These are phyloP conservation scores for Hoplostethus atlanticus DNA, from an alignment of 2,797 vertebrate genomes.

Conservation along the genomic window DNA sequence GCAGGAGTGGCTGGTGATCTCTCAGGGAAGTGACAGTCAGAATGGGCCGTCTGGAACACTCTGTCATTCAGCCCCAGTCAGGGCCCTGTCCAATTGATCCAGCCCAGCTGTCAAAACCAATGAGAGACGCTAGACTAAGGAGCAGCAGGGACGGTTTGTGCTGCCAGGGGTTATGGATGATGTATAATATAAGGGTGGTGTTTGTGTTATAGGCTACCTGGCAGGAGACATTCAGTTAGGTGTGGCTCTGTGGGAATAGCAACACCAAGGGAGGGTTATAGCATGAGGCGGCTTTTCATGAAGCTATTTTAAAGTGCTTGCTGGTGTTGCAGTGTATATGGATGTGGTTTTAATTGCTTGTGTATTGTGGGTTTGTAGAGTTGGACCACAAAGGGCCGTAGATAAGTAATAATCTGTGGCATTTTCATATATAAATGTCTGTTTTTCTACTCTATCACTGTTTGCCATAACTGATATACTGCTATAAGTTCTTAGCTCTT, in stretches of 20 bases:
- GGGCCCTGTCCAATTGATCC: constrained; percentile 78
- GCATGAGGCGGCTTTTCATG: constrained; percentile 8
- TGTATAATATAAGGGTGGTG: constrained; percentile 65
- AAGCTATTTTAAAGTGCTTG: constrained; percentile 25
- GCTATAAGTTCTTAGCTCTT: too few species aligned
- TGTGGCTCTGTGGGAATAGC: constrained; percentile 33
- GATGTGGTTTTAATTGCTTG: constrained; percentile 15
- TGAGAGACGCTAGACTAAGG: constrained; percentile 73
- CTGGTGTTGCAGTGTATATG: not conserved
- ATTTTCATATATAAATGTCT: too few species aligned
- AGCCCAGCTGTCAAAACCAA: constrained; percentile 79
- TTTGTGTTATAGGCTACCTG: constrained; percentile 66
- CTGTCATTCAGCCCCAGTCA: constrained; percentile 75
- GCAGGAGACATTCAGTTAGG: constrained; percentile 50
- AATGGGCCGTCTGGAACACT: constrained; percentile 76
- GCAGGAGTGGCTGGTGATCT: constrained; percentile 76
- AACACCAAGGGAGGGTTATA: constrained; percentile 10
- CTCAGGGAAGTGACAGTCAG: constrained; percentile 81
- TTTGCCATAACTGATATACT: too few species aligned
- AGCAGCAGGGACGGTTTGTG: constrained; percentile 61
- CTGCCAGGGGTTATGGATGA: constrained; percentile 71
- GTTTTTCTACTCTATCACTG: too few species aligned
- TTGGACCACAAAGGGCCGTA: not conserved
- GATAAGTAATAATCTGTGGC: too few species aligned
- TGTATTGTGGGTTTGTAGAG: not conserved